These are phyloP conservation scores for Agrochola lychnidis DNA, from an alignment of 2,888 invertebrate genomes.

Conservation along the genomic window DNA sequence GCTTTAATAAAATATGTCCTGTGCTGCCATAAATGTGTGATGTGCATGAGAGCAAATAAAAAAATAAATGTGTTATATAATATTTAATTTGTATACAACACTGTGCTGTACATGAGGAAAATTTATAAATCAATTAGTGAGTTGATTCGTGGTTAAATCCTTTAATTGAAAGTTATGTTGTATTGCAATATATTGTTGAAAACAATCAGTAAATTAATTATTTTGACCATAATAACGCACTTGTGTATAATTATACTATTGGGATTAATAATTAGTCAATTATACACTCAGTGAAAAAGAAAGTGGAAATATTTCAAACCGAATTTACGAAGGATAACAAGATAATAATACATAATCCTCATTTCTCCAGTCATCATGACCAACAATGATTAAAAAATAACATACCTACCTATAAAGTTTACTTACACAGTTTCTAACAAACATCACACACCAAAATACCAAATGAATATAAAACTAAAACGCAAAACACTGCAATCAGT, in stretches of 20 bases:
- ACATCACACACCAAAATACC: neutral
- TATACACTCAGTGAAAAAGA: neutral
- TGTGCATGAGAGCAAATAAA: no score
- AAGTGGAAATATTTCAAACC: neutral
- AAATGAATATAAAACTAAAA: neutral
- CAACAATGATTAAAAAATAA: constrained; percentile 11
- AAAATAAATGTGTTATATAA: no score
- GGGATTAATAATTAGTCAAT: neutral
- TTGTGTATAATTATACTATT: neutral
- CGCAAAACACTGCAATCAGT: constrained; percentile 20
- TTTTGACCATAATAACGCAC: neutral
- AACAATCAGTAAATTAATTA: neutral
- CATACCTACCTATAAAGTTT: constrained; percentile 1
- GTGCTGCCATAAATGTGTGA: neutral
- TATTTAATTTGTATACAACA: neutral
- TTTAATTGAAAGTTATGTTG: neutral
- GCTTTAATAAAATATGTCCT: neutral
- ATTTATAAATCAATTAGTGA: neutral
- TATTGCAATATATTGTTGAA: neutral
- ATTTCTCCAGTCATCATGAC: neutral
- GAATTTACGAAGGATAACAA: neutral
- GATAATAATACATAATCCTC: neutral
- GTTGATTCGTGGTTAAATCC: neutral
- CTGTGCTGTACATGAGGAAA: neutral
- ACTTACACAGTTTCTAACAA: neutral